Evolutionary conservation across 53 echinoderm and acorn worm species (phyloP), one percentile per base, ranked within the genome.

Genomic region (Henricia sp.): DNA sequence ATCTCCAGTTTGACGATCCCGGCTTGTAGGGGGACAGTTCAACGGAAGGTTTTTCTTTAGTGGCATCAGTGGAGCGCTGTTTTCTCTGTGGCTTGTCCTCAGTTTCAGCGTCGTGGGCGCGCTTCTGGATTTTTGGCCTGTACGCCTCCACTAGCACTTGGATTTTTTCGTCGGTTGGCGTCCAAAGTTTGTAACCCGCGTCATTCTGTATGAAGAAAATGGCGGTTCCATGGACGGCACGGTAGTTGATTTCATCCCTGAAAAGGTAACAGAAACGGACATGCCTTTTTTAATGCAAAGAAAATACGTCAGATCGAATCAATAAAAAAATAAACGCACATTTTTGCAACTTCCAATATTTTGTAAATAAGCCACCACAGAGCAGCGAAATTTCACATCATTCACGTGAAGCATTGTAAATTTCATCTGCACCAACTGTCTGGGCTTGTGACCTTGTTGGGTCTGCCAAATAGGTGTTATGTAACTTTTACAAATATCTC

Each of bases 201-300:
- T 99, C 92, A 30, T 99, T 99, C 85, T 99, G 99, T 3, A 95
- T 84, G 89, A 99, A 99, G 91, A 95, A 88, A 44, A 99, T 90
- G 74, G 92, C 44, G 2, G 99, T 99, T 3, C 89, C 99, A 62
- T 99, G 99, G 50, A 88, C 92, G 34, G 95, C 88, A 12, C 92
- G 86, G 69, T 76, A 83, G 82, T 84, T 85, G 13, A 95, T 54
- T 19, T 89, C 86, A 8, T 82, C 56, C 73, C 94, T 94, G 80
- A 9, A 70, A 58, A 52, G 19, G 54, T 25, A 48, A 26, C 11
- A 0, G n/a, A 21, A 73, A 17, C 17, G 3, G 24, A 51, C 16
- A 30, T 11, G 14, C 34, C 12, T 16, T 20, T 3, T n/a, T n/a
- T n/a, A n/a, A n/a, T n/a, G n/a, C n/a, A n/a, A n/a, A n/a, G n/a